These are phyloP conservation scores for Eulimnadia texana DNA, from an alignment of 1,140 invertebrate species.

Conservation along the genomic window DNA sequence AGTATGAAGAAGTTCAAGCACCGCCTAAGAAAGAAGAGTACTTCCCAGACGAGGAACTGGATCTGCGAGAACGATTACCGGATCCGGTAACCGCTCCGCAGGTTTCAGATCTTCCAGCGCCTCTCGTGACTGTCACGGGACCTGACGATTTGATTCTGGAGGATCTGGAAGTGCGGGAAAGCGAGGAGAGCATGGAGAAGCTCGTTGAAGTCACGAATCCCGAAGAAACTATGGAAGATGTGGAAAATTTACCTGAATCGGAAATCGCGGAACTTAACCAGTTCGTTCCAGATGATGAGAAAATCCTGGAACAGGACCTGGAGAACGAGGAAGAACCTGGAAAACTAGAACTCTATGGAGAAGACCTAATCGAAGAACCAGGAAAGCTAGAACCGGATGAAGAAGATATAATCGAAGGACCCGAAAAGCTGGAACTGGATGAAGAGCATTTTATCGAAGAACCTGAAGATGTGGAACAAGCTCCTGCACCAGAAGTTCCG, in stretches of 20 bases:
- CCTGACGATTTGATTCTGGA: too few species aligned
- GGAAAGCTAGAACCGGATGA: conserved; percentile 19
- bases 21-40: neutral
- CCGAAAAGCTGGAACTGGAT: conserved; percentile 7
- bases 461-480: conserved; percentile 5
- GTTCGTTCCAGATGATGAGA: conserved; percentile 1
- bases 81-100: neutral
- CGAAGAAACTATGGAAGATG: conserved; percentile 14
- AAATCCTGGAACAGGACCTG: neutral
- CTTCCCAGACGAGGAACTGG: neutral
- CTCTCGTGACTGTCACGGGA: neutral
- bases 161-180: neutral
- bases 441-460: conserved; percentile 13
- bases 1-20: conserved; percentile 11
- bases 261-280: conserved; percentile 4
- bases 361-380: conserved; percentile 10
- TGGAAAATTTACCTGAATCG: conserved; percentile 13
- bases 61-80: neutral
- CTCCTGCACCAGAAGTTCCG: neutral
- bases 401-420: conserved; percentile 23
- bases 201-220: neutral
- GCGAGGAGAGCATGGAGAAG: neutral
- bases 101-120: too few species aligned
- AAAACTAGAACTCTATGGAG: conserved; percentile 20
- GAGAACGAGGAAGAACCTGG: conserved; percentile 20